Conservation (phyloP, 2,113 vertebrate genomes). For the Pseudopipra pipra region DNA sequence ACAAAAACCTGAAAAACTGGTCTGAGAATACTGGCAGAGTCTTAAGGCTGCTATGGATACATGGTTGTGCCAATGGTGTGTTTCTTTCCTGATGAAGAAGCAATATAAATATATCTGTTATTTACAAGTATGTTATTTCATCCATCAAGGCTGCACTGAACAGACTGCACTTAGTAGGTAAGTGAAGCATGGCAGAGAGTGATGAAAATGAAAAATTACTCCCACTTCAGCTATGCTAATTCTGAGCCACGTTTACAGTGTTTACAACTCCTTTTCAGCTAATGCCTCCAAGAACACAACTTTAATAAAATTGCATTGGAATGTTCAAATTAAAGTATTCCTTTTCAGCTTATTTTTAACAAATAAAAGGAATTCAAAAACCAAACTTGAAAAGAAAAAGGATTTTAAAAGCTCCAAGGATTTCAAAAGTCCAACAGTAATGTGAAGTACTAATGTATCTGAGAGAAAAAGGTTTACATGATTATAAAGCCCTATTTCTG, state of each 20-base stretch:
- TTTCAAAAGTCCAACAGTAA: not conserved
- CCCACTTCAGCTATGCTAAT: slow-evolving; percentile 56
- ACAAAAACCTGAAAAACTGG: not conserved
- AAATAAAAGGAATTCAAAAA: not conserved
- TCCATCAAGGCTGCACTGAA: slow-evolving; percentile 60
- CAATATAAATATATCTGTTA: slow-evolving; percentile 70
- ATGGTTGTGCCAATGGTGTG: slow-evolving; percentile 10
- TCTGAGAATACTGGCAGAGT: slow-evolving; percentile 2
- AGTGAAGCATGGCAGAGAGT: slow-evolving; percentile 52
- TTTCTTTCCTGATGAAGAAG: slow-evolving; percentile 62
- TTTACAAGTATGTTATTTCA: slow-evolving; percentile 65
- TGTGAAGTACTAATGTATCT: not conserved
- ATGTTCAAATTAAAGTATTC: not conserved
- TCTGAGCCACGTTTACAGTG: slow-evolving; percentile 26
- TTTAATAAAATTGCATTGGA: slow-evolving; percentile 35
- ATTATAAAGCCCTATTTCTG: not conserved
- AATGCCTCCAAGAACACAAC: slow-evolving; percentile 11
- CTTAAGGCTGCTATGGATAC: slow-evolving; percentile 50
- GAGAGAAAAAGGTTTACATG: not conserved
- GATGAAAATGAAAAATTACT: slow-evolving; percentile 72
- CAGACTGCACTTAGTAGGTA: slow-evolving; percentile 58
- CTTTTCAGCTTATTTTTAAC: not conserved
- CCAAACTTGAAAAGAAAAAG: not conserved
- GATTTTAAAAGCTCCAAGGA: not conserved
- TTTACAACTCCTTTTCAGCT: slow-evolving; percentile 38